A percentile compares a stretch with the other conserved stretches of the same genome.
Conservation (phyloP, 2,113 vertebrate species). For the Pardalotus punctatus region DNA sequence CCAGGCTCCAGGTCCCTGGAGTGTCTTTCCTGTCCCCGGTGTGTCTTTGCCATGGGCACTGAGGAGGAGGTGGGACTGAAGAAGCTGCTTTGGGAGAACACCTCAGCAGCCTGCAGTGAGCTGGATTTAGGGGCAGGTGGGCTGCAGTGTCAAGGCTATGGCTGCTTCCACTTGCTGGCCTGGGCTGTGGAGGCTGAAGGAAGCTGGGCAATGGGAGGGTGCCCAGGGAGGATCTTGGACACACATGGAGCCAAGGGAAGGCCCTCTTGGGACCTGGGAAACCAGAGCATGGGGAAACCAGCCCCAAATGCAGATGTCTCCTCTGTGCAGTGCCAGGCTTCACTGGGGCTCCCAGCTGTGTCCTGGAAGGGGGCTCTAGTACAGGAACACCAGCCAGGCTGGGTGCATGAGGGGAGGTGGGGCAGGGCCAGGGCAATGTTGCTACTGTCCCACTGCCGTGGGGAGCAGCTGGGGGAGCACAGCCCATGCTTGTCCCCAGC, state of each 20-base stretch:
- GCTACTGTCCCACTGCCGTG: not conserved
- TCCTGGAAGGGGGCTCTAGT: not conserved
- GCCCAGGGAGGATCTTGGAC: too few species aligned
- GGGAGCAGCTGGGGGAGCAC: not conserved
- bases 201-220: not conserved
- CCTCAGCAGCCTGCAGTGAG: not conserved
- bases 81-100: not conserved
- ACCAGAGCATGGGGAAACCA: not conserved
- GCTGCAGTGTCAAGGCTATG: not conserved
- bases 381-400: not conserved
- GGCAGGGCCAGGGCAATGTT: not conserved
- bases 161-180: not conserved
- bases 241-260: not conserved
- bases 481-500: not conserved
- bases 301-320: not conserved
- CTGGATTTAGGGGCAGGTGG: not conserved
- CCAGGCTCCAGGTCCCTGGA: fast-evolving
- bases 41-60: not conserved
- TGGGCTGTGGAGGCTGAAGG: fast-evolving
- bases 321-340: not conserved
- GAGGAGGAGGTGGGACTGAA: not conserved
- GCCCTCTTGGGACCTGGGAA: not conserved
- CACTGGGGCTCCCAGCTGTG: too few species aligned
- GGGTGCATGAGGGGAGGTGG: not conserved
- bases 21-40: not conserved